Evolutionary conservation across 1,140 invertebrate genomes (phyloP).

Genomic region (Drosophila azteca): DNA sequence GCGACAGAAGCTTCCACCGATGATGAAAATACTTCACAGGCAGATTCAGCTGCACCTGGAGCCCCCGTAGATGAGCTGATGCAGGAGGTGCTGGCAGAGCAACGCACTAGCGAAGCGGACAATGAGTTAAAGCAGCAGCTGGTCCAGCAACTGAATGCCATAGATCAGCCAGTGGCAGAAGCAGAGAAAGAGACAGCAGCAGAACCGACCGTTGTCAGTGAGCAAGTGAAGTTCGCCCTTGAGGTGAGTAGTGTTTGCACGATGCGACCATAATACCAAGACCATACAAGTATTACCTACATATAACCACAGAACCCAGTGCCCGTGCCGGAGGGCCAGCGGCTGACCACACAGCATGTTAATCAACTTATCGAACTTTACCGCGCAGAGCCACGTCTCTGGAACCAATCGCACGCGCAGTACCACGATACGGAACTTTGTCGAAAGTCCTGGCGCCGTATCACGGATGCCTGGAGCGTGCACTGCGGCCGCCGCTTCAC

Average conservation of each 20-base stretch:
- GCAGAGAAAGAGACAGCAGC: neutral
- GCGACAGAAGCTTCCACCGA: neutral
- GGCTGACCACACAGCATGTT: conserved; percentile 55
- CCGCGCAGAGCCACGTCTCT: conserved; percentile 53
- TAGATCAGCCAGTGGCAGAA: conserved; percentile 11
- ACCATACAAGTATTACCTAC: neutral
- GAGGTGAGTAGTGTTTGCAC: conserved; percentile 30
- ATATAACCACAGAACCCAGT: conserved; percentile 15
- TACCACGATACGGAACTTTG: conserved; percentile 59
- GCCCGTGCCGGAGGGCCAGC: conserved; percentile 34
- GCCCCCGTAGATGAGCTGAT: conserved; percentile 66
- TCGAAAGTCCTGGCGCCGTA: conserved; percentile 61
- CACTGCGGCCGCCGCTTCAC: conserved; percentile 60
- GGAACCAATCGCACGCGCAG: conserved; percentile 64
- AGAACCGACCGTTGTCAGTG: conserved; percentile 2
- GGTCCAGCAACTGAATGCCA: conserved; percentile 60
- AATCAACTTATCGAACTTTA: conserved; percentile 69
- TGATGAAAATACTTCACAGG: neutral
- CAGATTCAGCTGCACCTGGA: neutral
- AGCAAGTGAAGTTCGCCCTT: conserved; percentile 20
- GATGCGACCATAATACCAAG: neutral
- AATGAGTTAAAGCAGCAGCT: conserved; percentile 68
- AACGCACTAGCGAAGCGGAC: conserved; percentile 52
- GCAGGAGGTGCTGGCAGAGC: conserved; percentile 69
- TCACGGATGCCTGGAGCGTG: conserved; percentile 56